Percentiles rank a stretch among this genome's conserved stretches.
phyloP scores from a whole-genome alignment of 2,888 invertebrate species.

The Drepanosiphum platanoidis region DNA sequence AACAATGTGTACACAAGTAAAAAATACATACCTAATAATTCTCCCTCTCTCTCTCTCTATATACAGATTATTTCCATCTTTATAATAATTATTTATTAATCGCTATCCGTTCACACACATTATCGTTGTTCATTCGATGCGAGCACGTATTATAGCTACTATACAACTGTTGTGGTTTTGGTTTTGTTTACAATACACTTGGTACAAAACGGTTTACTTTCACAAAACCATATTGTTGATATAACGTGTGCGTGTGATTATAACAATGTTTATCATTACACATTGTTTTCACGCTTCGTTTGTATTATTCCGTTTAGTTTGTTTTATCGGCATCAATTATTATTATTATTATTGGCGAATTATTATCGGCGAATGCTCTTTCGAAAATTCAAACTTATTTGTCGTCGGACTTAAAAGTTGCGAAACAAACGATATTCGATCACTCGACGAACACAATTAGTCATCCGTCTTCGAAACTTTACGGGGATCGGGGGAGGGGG shows the following conservation, averaged over 20 bases:
- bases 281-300: constrained; percentile 3
- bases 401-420: neutral
- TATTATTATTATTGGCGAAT: neutral
- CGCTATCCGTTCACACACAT: too few relatives aligned
- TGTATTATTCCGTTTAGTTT: neutral
- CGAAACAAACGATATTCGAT: neutral
- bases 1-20: too few relatives aligned
- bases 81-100: too few relatives aligned
- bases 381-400: neutral
- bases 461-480: neutral
- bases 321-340: neutral
- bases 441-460: neutral
- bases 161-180: neutral
- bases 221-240: neutral
- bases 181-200: constrained; percentile 1
- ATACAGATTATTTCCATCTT: too few relatives aligned
- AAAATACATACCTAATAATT: too few relatives aligned
- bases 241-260: neutral
- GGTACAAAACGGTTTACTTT: constrained; percentile 9
- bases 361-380: neutral
- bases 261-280: neutral
- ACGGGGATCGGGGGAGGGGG: too few relatives aligned
- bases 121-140: too few relatives aligned
- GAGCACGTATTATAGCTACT: neutral
- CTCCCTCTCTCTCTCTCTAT: too few relatives aligned